A percentile compares a stretch with the other conserved stretches of the same genome.
Evolutionary conservation across 2,797 vertebrate species (phyloP).

Genomic region (Muraenolepis orangiensis): DNA sequence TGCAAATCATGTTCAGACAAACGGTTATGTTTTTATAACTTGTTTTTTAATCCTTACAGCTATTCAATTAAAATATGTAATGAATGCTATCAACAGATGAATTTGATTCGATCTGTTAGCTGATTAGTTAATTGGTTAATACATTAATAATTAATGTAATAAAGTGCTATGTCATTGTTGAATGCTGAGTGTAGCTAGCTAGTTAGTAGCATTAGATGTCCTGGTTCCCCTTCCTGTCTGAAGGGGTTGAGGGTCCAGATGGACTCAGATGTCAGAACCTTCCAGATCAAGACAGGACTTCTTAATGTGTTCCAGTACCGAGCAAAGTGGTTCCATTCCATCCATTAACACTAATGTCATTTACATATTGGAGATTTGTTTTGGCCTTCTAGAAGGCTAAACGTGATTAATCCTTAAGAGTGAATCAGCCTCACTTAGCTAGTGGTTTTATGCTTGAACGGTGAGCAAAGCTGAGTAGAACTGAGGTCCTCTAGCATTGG

Average conservation of each 20-base stretch:
- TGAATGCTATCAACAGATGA: no score
- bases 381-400: neutral
- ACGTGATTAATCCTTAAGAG: neutral
- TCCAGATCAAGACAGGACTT: neutral
- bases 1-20: neutral
- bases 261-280: neutral
- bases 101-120: neutral
- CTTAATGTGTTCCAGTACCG: neutral
- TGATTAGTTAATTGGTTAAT: neutral
- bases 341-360: neutral
- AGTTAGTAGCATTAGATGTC: neutral
- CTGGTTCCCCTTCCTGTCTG: neutral
- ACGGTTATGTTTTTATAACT: neutral
- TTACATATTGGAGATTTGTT: neutral
- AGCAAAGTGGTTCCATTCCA: neutral
- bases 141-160: neutral
- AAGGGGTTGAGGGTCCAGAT: neutral
- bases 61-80: neutral
- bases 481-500: neutral
- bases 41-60: no score
- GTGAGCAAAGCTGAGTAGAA: neutral
- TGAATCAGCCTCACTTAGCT: neutral
- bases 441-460: neutral
- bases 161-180: neutral
- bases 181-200: no score